Conservation (phyloP, 2,888 invertebrate species). For the Neoitamus cyanurus region DNA sequence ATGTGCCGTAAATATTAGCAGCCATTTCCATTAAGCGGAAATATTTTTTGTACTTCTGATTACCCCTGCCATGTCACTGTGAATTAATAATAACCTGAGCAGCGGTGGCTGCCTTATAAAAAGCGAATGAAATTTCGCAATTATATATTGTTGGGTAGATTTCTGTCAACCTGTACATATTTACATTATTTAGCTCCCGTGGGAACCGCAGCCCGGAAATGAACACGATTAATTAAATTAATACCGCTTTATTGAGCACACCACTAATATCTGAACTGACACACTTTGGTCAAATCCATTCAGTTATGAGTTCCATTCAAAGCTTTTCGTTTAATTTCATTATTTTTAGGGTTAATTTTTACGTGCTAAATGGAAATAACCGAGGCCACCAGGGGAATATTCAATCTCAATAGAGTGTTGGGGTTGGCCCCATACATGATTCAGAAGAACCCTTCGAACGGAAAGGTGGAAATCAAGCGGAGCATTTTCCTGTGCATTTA, state of each 20-base stretch:
- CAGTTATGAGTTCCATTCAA: neutral
- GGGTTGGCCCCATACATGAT: conserved; percentile 63
- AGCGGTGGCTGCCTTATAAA: neutral
- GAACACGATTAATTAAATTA: conserved; percentile 18
- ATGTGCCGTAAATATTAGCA: neutral
- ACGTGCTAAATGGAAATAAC: conserved; percentile 61
- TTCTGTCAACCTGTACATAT: neutral
- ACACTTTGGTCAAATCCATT: neutral
- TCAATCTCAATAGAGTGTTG: conserved; percentile 62
- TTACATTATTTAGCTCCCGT: neutral
- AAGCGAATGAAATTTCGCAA: neutral
- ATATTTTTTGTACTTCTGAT: neutral
- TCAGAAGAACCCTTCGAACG: conserved; percentile 57
- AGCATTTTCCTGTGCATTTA: conserved; percentile 61
- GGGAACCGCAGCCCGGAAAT: neutral
- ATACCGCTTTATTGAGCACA: neutral
- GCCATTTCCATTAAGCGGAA: neutral
- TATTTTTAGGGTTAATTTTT: neutral
- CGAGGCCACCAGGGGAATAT: conserved; percentile 61
- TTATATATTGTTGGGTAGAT: neutral
- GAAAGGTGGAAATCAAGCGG: conserved; percentile 58
- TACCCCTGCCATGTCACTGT: neutral
- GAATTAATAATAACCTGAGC: neutral
- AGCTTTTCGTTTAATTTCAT: neutral
- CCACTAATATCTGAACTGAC: neutral